phyloP scores from a whole-genome alignment of 2,888 invertebrate genomes.

The Phragmatobia fuliginosa region DNA sequence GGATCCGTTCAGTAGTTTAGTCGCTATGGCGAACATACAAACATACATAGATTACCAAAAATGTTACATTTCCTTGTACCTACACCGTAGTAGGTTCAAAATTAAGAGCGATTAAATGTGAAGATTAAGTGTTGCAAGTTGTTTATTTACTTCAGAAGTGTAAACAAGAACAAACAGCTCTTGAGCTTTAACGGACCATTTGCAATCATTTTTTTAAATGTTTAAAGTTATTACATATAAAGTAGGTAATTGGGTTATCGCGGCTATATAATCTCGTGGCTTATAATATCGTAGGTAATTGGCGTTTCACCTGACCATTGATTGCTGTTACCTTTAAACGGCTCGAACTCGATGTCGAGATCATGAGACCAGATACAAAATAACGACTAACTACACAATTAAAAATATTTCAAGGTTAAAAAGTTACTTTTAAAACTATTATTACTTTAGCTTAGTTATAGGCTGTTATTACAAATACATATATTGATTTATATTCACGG shows the following conservation, averaged over 20 bases:
- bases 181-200: constrained; percentile 48
- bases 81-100: too few species aligned
- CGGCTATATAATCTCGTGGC: constrained; percentile 34
- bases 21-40: too few species aligned
- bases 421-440: constrained; percentile 41
- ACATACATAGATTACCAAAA: too few species aligned
- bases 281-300: constrained; percentile 53
- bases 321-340: constrained; percentile 49
- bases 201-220: constrained; percentile 44
- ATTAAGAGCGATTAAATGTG: constrained; percentile 31
- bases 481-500: constrained; percentile 1
- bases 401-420: constrained; percentile 39
- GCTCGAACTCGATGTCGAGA: constrained; percentile 41
- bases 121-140: constrained; percentile 35
- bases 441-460: constrained; percentile 18
- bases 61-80: too few species aligned
- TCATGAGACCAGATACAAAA: constrained; percentile 30
- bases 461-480: constrained; percentile 14
- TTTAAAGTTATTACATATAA: constrained; percentile 39
- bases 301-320: constrained; percentile 48
- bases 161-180: constrained; percentile 27
- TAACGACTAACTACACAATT: constrained; percentile 34
- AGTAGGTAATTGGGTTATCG: constrained; percentile 51
- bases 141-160: background rate
- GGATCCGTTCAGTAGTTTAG: too few species aligned